Evolutionary conservation across 2,888 invertebrate genomes (phyloP).

Genomic region (Andrena trimmerana): DNA sequence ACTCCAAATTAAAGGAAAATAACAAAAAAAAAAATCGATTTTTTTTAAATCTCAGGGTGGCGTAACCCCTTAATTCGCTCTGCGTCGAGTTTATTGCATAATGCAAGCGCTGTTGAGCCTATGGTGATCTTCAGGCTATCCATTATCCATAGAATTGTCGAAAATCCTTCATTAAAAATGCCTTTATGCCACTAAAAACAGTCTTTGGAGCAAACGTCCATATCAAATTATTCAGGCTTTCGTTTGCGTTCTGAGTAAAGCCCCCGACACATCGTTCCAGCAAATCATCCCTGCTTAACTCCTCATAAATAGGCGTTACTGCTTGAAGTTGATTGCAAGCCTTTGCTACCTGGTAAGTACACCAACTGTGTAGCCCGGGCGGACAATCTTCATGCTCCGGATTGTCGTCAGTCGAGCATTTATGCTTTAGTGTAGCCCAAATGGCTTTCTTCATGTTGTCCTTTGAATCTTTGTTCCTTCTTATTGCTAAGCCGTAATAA

Average conservation of each 20-base stretch:
- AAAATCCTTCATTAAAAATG: no score
- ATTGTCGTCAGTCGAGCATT: background rate
- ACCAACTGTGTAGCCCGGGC: background rate
- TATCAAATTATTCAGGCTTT: no score
- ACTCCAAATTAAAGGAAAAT: constrained; percentile 10
- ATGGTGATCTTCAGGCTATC: no score
- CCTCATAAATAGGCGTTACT: no score
- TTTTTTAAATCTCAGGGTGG: constrained; percentile 1
- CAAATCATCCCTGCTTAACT: no score
- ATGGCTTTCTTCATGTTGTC: background rate
- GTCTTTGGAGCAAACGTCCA: no score
- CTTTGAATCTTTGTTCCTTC: background rate
- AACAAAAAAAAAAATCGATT: background rate
- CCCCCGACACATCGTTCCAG: no score
- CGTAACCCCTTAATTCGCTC: background rate
- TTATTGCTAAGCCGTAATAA: background rate
- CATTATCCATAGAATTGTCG: no score
- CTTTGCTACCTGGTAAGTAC: constrained; percentile 6
- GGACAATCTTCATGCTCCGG: background rate
- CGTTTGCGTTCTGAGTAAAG: no score
- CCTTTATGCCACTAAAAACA: no score
- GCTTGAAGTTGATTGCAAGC: constrained; percentile 1
- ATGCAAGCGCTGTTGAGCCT: no score
- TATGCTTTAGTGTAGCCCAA: constrained; percentile 1
- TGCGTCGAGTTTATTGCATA: no score